Evolutionary conservation across 2,888 invertebrate genomes (phyloP).

Genomic region (Gortyna flavago): DNA sequence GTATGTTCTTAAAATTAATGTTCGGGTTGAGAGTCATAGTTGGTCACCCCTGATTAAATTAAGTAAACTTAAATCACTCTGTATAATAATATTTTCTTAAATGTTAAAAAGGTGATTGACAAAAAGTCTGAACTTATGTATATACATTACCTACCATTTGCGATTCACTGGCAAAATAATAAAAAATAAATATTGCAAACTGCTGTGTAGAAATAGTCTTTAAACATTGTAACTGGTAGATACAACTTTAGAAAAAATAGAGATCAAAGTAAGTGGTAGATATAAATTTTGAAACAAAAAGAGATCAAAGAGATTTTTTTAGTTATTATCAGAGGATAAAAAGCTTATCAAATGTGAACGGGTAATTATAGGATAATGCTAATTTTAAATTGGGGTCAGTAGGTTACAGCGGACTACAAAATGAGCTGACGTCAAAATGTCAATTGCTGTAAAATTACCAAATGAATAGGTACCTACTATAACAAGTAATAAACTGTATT

Average conservation of each 20-base stretch:
- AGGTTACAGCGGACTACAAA: slow-evolving; percentile 40
- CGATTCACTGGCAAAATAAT: slow-evolving; percentile 10
- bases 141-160: neutral
- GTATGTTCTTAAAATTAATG: slow-evolving; percentile 24
- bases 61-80: slow-evolving; percentile 25
- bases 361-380: slow-evolving; percentile 33
- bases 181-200: slow-evolving; percentile 12
- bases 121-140: slow-evolving; percentile 4
- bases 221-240: slow-evolving; percentile 30
- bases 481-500: slow-evolving; percentile 50
- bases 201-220: slow-evolving; percentile 2
- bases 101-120: slow-evolving; percentile 16
- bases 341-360: slow-evolving; percentile 47
- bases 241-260: slow-evolving; percentile 44
- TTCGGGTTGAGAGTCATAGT: slow-evolving; percentile 25
- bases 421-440: slow-evolving; percentile 54
- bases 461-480: slow-evolving; percentile 51
- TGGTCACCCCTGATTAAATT: slow-evolving; percentile 35
- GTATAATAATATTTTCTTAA: slow-evolving; percentile 19
- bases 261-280: slow-evolving; percentile 25
- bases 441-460: slow-evolving; percentile 50
- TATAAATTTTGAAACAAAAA: slow-evolving; percentile 41
- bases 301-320: slow-evolving; percentile 59
- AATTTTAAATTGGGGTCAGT: slow-evolving; percentile 56
- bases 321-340: slow-evolving; percentile 30